A percentile compares a stretch with the other conserved stretches of the same genome.
These are phyloP conservation scores for Ameiurus melas DNA, from an alignment of 2,113 vertebrate species.

Conservation along the genomic window DNA sequence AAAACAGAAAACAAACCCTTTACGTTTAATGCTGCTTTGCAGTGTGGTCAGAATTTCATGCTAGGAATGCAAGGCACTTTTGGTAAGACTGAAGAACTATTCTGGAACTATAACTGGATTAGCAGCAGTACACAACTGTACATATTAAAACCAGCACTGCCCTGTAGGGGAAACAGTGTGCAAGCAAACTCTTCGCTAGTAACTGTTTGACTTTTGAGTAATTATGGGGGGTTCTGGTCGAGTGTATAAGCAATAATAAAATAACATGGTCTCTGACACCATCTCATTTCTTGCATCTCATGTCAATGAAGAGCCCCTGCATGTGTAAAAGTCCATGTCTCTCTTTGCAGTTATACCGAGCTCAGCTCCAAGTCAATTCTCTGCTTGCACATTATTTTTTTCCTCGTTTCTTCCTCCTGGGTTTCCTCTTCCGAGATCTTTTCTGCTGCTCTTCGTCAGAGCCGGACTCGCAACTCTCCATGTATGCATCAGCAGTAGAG, in stretches of 20 bases:
- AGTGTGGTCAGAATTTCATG: background rate
- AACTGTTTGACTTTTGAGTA: background rate
- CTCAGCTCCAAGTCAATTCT: background rate
- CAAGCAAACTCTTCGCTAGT: background rate
- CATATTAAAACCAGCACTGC: background rate
- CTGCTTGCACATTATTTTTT: background rate
- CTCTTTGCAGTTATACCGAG: background rate
- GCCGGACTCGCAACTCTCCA: background rate
- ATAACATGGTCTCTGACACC: background rate
- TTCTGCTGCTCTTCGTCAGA: background rate
- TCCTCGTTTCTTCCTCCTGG: background rate
- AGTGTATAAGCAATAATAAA: background rate
- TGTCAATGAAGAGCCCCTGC: background rate
- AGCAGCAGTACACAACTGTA: background rate
- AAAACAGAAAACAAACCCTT: background rate
- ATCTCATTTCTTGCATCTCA: background rate
- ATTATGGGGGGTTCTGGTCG: background rate
- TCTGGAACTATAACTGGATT: background rate
- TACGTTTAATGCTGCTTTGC: background rate
- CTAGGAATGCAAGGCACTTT: background rate
- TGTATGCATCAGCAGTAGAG: background rate
- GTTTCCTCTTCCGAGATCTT: background rate
- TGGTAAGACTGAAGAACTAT: background rate
- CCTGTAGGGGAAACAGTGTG: background rate
- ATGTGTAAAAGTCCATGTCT: background rate